These are phyloP conservation scores for Corythoichthys intestinalis DNA, from an alignment of 2,113 vertebrate species.

Conservation along the genomic window DNA sequence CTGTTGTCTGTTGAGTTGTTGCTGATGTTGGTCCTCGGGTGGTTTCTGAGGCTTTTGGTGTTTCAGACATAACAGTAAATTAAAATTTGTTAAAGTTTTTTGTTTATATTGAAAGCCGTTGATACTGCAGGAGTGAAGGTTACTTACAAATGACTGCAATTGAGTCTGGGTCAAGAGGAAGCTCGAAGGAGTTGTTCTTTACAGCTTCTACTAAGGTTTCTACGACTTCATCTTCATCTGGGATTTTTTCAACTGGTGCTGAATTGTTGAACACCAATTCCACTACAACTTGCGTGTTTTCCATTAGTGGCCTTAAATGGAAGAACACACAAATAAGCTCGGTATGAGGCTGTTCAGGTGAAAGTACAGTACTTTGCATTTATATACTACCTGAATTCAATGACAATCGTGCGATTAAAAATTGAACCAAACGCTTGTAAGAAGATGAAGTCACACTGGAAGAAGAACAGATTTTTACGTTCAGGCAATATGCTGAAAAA, in stretches of 20 bases:
- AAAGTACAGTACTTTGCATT: background rate
- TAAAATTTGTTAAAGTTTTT: too few relatives aligned
- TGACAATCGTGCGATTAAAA: background rate
- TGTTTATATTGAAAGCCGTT: too few relatives aligned
- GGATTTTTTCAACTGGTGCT: background rate
- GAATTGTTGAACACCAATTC: conserved; percentile 3
- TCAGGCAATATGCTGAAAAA: background rate
- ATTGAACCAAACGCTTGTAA: background rate
- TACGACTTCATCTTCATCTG: background rate
- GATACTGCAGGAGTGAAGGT: too few relatives aligned
- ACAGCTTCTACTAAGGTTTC: background rate
- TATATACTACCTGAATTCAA: background rate
- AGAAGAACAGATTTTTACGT: background rate
- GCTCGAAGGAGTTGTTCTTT: background rate
- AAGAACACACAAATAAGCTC: too few relatives aligned
- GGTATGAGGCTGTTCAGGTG: too few relatives aligned
- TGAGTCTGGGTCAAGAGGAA: background rate
- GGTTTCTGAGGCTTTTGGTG: background rate
- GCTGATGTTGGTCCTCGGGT: background rate
- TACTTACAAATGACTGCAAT: background rate
- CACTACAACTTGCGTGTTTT: background rate
- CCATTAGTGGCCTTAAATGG: background rate
- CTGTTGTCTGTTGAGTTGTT: background rate
- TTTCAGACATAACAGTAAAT: background rate
- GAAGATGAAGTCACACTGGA: conserved; percentile 2